phyloP scores from a whole-genome alignment of 2,113 vertebrate species.

The Ictalurus furcatus region DNA sequence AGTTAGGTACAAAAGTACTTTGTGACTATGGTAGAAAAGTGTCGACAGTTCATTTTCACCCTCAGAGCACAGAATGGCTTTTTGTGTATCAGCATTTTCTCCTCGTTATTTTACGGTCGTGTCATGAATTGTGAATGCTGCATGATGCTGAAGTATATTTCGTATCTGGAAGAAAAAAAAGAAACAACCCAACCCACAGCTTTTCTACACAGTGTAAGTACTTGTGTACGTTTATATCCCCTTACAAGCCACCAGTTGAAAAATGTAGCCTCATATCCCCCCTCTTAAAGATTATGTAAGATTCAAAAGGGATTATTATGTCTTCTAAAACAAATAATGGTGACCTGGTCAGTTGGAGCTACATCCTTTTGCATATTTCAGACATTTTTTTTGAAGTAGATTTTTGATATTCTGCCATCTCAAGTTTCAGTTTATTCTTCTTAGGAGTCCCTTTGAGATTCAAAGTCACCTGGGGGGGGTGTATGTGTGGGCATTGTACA shows the following conservation, averaged over 20 bases:
- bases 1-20: not conserved
- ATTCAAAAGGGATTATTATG: not conserved
- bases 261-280: not conserved
- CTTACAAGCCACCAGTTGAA: not conserved
- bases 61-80: slow-evolving; percentile 7
- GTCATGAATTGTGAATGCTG: slow-evolving; percentile 2
- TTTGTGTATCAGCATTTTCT: slow-evolving; percentile 2
- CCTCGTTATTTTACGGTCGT: not conserved
- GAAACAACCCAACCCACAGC: not conserved
- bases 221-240: not conserved
- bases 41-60: not conserved
- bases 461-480: not conserved
- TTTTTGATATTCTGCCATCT: not conserved
- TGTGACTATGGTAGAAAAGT: not conserved
- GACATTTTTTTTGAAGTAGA: not conserved
- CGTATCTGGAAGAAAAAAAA: not conserved
- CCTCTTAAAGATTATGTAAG: not conserved
- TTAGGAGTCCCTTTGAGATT: too few species aligned
- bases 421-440: not conserved
- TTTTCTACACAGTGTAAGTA: not conserved
- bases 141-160: not conserved
- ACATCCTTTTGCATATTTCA: not conserved
- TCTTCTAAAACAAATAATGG: not conserved
- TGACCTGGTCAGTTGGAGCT: not conserved
- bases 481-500: not conserved